Evolutionary conservation across 2,113 vertebrate species (phyloP).

Genomic region (Pelmatolapia mariae): DNA sequence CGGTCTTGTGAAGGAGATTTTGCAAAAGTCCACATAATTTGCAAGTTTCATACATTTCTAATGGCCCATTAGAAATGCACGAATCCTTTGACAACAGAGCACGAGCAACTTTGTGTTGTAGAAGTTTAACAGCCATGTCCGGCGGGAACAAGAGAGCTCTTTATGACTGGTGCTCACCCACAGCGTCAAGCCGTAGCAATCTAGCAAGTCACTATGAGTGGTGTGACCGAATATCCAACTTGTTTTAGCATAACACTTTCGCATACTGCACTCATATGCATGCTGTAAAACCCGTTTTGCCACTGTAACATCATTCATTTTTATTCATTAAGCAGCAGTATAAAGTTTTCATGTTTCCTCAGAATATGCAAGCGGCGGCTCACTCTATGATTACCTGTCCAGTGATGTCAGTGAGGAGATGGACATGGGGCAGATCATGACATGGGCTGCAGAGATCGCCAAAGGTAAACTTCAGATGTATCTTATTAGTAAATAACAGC

Average conservation of each 20-base stretch:
- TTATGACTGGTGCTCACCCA: not conserved
- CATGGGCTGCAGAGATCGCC: slow-evolving; percentile 94
- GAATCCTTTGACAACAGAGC: not conserved
- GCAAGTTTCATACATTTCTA: not conserved
- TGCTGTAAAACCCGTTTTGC: not conserved
- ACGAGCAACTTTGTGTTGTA: not conserved
- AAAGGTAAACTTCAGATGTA: slow-evolving; percentile 77
- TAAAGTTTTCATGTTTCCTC: slow-evolving; percentile 1
- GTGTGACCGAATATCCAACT: not conserved
- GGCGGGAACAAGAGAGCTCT: not conserved
- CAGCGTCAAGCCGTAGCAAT: not conserved
- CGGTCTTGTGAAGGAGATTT: not conserved
- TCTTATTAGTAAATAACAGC: not conserved
- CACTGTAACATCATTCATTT: not conserved
- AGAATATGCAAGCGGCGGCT: slow-evolving; percentile 94
- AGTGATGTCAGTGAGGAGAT: slow-evolving; percentile 92
- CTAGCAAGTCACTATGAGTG: not conserved
- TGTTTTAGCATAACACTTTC: not conserved
- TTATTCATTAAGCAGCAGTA: not conserved
- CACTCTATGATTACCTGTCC: slow-evolving; percentile 94
- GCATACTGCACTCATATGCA: not conserved
- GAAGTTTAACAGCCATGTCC: not conserved
- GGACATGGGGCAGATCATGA: slow-evolving; percentile 97
- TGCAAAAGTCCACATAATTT: not conserved
- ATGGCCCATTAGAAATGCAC: not conserved